Evolutionary conservation across 1,140 invertebrate genomes (phyloP), one percentile per base, ranked within the genome.

Genomic region (Mercenaria mercenaria): DNA sequence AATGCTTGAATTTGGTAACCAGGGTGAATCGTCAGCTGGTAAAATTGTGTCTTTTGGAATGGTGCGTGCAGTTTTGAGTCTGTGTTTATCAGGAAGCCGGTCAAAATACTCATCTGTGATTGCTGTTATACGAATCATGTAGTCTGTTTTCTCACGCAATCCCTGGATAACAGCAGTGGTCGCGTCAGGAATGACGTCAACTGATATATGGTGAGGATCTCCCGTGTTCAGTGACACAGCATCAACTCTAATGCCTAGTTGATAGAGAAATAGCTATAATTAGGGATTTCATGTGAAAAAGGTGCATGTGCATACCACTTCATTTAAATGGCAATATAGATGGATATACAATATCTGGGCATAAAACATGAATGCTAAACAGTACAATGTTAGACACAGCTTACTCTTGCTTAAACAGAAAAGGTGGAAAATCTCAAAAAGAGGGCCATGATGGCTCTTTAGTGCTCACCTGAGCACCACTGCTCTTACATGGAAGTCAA

Each of bases 101-200:
- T 96, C 94, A 92, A 96, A 96, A 91, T 94, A 96, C 91, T 96
- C 96, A 77, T 96, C 95, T 18, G 95, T 96, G 20, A 96, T 93
- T 0, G 95, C 95, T 50, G 95, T 95, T 18, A 96, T 92, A 34
- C 94, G 93, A 37, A 96, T 77, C 50, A 94, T 90, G 90, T 96
- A 96, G 72, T 95, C 95, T 6, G 95, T 96, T 43, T 95, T 94
- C 88, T 96, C 96, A 52, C 91, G 82, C 32, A 96, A 88, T 43
- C 93, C 92, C 52, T 95, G 93, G 10, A 96, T 90, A 26, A 94
- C 93, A 11, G 94, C 92, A 13, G 74, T 89, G 29, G 91, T 95
- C 11, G 92, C 91, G 90, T 95, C 95, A 23, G 95, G 95, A 61
- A 95, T 88, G 6, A 94, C 89, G 39, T 96, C 94, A 20, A 93